Evolutionary conservation across 2,113 vertebrate genomes (phyloP), one percentile per base, ranked within the genome.

Genomic region (Gallinago undulata): DNA sequence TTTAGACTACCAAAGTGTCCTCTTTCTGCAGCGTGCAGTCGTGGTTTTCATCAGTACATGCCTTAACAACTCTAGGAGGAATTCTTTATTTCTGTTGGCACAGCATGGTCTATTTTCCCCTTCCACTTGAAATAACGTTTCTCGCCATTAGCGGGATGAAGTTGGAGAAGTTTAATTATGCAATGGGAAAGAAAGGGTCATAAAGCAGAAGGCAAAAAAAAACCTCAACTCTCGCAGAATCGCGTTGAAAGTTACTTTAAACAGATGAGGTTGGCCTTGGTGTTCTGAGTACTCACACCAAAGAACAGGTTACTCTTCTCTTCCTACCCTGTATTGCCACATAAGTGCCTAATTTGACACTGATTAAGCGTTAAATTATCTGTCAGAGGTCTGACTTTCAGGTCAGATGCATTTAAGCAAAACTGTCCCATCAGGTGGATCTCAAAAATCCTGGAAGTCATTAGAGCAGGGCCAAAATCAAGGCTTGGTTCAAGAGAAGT

Each of bases 1-100:
- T 75, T 94, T 68, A 63, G 78, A 51, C 74, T 39, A 78, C 57
- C 45, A 79, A 63, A 84, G 55, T 70, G 28, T 27, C 73, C 60
- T 39, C 33, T 77, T 89, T 82, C 25, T 80, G 80, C 63, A 45
- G 0, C 2, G 51, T 78, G 56, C 48, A 60, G 35, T 51, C 66
- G 78, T 35, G 79, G 74, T 88, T 93, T 83, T 90, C 90, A 85
- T 88, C 82, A 76, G 82, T 31, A 43, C 57, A 7, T 48, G 70
- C 53, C 78, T 92, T 87, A 85, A 85, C 84, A 82, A 28, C 79
- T 64, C 75, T 41, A 31, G 75, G 75, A 92, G 75, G 85, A 94
- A 93, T 94, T 97, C 35, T 31, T 92, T 94, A 93, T 85, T 95
- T 91, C 94, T 90, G 30, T 17, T 90, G 75, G 70, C 90, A 88